Evolutionary conservation across 2,797 vertebrate species (phyloP), one percentile per base, ranked within the genome.

Genomic region (Leontocebus nigricollis): DNA sequence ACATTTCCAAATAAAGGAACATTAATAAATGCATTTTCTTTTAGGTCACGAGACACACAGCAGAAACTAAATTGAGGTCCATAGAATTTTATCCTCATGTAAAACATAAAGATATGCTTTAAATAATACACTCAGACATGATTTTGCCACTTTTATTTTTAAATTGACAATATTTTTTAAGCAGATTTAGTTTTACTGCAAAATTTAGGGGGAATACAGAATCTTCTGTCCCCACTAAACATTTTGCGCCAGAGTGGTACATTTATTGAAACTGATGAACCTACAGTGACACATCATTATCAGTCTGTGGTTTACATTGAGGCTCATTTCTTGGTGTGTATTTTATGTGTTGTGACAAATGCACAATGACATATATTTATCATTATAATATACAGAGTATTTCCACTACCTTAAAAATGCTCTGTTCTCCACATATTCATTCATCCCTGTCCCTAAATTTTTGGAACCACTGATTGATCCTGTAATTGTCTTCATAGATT

Each of bases 371-470:
- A n/a, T 24, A 9, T 26, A 14, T n/a, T 14, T 11, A 41, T 22
- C 33, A 5, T 26, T 15, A 50, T 13, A 10, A 17, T 15, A 27
- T 1, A 57, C 1, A 76, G 17, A 36, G 26, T 27, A 48, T 46
- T 64, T 79, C 52, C 26, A 19, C 15, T 52, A 20, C 14, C 52
- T 10, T 72, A 26, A 36, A 41, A 88, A 11, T 72, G 44, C 6
- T 85, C 26, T 52, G 8, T 39, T 2, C 4, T 41, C 50, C 46
- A 9, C 17, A 26, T 76, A 24, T 44, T 67, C 30, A 48, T 80
- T 75, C 26, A 13, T 50, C 3, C 2, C 5, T 86, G 3, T 0
- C 10, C 33, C 1, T 11, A 14, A 33, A 30, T 4, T 6, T 17
- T 39, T 33, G 24, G 14, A 33, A n/a, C 13, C 46, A 57, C 2